phyloP scores from a whole-genome alignment of 2,113 vertebrate species.

The Alethe diademata region DNA sequence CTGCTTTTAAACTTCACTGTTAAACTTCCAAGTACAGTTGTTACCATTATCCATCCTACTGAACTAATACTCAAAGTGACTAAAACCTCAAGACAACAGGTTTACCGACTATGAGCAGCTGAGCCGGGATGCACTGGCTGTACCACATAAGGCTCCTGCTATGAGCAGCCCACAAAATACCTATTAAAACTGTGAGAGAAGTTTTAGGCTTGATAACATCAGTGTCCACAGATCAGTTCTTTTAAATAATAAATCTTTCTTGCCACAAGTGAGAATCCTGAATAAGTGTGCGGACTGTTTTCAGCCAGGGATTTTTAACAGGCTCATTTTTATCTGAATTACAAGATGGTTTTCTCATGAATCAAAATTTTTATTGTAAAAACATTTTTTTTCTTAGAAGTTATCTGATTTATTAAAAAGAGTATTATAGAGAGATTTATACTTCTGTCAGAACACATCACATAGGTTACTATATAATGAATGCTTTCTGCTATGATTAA shows the following conservation, averaged over 20 bases:
- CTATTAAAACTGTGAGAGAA: not conserved
- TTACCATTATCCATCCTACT: not conserved
- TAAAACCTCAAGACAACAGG: not conserved
- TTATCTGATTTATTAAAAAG: not conserved
- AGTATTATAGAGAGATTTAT: not conserved
- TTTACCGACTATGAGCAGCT: not conserved
- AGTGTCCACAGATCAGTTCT: not conserved
- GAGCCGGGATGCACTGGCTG: not conserved
- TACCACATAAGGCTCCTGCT: not conserved
- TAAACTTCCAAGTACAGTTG: not conserved
- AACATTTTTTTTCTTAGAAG: not conserved
- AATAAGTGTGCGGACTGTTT: not conserved
- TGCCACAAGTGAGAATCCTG: not conserved
- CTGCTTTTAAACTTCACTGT: not conserved
- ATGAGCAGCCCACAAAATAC: not conserved
- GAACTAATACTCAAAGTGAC: not conserved
- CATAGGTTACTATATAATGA: not conserved
- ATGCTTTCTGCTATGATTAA: not conserved
- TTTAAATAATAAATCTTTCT: not conserved
- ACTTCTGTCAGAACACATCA: not conserved
- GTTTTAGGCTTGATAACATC: not conserved
- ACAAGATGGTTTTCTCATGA: not conserved
- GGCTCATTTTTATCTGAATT: not conserved
- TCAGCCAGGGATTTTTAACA: not conserved
- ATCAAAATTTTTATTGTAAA: not conserved